Conservation (phyloP, 2,888 invertebrate genomes). For the Polylopha cassiicola region DNA sequence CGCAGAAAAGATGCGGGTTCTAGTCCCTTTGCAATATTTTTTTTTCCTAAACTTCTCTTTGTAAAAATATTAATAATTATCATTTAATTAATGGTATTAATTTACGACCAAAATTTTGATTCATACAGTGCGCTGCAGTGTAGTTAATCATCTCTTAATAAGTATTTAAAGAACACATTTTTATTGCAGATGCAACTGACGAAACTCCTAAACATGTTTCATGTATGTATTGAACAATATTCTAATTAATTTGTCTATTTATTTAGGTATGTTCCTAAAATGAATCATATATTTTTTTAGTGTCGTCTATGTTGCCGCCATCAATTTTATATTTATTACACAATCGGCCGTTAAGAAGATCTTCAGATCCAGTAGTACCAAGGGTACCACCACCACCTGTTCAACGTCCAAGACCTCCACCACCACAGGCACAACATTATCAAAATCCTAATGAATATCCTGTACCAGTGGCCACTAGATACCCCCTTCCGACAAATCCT, state of each 20-base stretch:
- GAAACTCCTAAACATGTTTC: too few relatives aligned
- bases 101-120: not conserved
- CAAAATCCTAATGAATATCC: not conserved
- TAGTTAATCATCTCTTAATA: too few relatives aligned
- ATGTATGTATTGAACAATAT: too few relatives aligned
- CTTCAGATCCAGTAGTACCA: not conserved
- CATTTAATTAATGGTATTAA: slow-evolving; percentile 1
- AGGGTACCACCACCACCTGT: not conserved
- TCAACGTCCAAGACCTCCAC: not conserved
- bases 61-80: too few relatives aligned
- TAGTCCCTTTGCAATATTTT: too few relatives aligned
- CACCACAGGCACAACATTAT: not conserved
- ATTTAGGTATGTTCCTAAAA: too few relatives aligned
- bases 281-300: slow-evolving; percentile 6
- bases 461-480: not conserved
- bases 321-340: slow-evolving; percentile 8
- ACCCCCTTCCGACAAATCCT: not conserved
- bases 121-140: too few relatives aligned
- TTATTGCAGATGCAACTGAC: too few relatives aligned
- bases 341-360: not conserved
- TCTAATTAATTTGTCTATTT: too few relatives aligned
- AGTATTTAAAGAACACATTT: too few relatives aligned
- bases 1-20: too few relatives aligned
- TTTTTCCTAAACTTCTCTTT: too few relatives aligned
- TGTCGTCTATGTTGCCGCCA: not conserved